Evolutionary conservation across 2,888 invertebrate genomes (phyloP).

Genomic region (Toxonevra muliebris): DNA sequence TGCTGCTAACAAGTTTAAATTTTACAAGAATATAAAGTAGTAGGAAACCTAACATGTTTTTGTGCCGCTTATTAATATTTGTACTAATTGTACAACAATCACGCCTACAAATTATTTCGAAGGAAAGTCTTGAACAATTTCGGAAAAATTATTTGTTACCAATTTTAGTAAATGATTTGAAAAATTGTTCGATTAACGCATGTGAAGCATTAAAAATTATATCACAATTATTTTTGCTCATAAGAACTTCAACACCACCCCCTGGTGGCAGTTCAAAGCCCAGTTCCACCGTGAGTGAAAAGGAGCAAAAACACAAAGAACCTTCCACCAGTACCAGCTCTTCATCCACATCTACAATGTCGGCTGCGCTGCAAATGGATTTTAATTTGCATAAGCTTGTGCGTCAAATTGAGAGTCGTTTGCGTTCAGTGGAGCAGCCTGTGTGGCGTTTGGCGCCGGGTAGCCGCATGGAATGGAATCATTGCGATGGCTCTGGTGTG

Average conservation of each 20-base stretch:
- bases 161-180: conserved; percentile 43
- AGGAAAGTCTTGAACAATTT: conserved; percentile 51
- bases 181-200: conserved; percentile 65
- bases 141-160: conserved; percentile 53
- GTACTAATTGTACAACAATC: not conserved
- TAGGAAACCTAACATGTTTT: conserved; percentile 9
- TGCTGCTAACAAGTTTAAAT: not conserved
- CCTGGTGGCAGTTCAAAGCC: too few species aligned
- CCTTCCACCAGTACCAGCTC: not conserved
- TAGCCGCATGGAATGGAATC: conserved; percentile 68
- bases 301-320: not conserved
- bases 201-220: conserved; percentile 65
- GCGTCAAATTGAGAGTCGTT: conserved; percentile 68
- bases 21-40: too few species aligned
- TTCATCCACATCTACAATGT: not conserved
- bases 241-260: conserved; percentile 7
- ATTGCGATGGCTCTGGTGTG: conserved; percentile 70
- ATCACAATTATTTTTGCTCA: conserved; percentile 55
- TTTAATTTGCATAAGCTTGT: conserved; percentile 57
- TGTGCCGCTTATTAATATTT: conserved; percentile 5
- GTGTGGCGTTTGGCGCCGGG: conserved; percentile 70
- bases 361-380: conserved; percentile 45
- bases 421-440: conserved; percentile 74
- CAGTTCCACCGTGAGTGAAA: not conserved
- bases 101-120: conserved; percentile 13